A percentile compares a stretch with the other conserved stretches of the same genome.
phyloP scores from a whole-genome alignment of 2,113 vertebrate genomes.

The Eurystomus gularis region DNA sequence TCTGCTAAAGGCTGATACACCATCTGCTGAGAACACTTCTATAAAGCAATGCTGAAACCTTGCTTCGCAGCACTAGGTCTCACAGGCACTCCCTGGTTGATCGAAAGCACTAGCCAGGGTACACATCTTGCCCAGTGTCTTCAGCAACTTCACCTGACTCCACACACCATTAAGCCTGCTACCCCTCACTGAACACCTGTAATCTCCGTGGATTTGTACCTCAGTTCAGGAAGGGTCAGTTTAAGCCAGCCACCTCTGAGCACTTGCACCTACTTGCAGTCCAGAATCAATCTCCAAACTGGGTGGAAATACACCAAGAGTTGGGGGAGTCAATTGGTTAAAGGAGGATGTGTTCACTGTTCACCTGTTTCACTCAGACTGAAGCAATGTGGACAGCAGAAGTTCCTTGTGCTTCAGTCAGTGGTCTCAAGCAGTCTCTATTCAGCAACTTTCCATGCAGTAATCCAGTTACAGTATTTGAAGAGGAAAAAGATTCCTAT shows the following conservation, averaged over 20 bases:
- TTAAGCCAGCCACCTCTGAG: neutral
- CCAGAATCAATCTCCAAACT: neutral
- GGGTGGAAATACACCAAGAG: neutral
- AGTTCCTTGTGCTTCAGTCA: neutral
- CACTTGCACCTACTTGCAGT: neutral
- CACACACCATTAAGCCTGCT: neutral
- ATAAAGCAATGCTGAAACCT: neutral
- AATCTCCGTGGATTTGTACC: accelerated
- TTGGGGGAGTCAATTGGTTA: accelerated
- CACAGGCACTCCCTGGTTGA: neutral
- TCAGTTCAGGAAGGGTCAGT: neutral
- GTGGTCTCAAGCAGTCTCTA: neutral
- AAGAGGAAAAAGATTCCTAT: neutral
- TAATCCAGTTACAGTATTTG: neutral
- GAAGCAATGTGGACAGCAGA: neutral
- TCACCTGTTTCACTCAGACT: too few relatives aligned
- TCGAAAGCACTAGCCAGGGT: neutral
- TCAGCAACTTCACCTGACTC: accelerated
- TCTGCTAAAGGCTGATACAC: neutral
- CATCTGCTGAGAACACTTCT: neutral
- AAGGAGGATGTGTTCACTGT: too few relatives aligned
- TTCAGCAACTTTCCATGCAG: neutral
- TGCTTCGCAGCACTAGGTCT: neutral
- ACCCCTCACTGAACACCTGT: neutral
- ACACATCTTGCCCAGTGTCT: neutral